Evolutionary conservation across 37 sponge, comb jelly and placozoan genomes (phyloP), one percentile per base, ranked within the genome.

Genomic region (Geodia barretti): DNA sequence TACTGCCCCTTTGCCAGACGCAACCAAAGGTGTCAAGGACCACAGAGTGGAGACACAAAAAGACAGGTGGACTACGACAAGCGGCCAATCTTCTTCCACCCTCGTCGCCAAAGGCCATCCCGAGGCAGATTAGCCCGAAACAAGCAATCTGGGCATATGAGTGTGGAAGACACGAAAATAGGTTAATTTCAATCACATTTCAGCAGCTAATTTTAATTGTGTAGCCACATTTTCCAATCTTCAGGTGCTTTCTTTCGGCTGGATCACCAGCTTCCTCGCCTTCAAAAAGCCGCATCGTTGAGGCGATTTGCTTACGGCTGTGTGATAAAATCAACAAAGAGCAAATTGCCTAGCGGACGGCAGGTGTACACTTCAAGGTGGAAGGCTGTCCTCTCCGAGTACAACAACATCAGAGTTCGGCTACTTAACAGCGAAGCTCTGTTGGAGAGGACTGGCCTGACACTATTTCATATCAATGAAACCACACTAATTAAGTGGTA

Each of bases 211-310:
- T 58, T 19, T 20, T 58, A 11, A 58, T 58, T 58, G 19, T 58
- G n/a, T n/a, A n/a, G n/a, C n/a, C n/a, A n/a, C n/a, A n/a, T 58
- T 20, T 58, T 58, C 17, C 60, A 20, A 11, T 58, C 64, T 5
- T 28, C 4, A 62, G 64, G 64, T 77, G 78, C 64, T 77, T 77
- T 40, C 31, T 77, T 24, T 77, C 78, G 25, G 78, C 64, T 35
- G 78, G 78, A 0, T 41, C 39, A 14, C 64, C 78, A 30, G 63
- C 78, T 1, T 62, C 25, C 4, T 62, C 64, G 23, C 78, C 78
- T 26, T 33, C 39, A 8, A 77, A 77, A 21, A 77, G 79, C 33
- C 67, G 79, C 30, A 29, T 79, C 8, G 79, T 79, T 11, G 30
- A 74, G 59, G 74, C 74, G 7, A 30, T 68, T 30, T 29, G 32